Base-by-base conservation (phyloP, 2,888 invertebrate species). In the Scrobipalpa atriplicella region DNA sequence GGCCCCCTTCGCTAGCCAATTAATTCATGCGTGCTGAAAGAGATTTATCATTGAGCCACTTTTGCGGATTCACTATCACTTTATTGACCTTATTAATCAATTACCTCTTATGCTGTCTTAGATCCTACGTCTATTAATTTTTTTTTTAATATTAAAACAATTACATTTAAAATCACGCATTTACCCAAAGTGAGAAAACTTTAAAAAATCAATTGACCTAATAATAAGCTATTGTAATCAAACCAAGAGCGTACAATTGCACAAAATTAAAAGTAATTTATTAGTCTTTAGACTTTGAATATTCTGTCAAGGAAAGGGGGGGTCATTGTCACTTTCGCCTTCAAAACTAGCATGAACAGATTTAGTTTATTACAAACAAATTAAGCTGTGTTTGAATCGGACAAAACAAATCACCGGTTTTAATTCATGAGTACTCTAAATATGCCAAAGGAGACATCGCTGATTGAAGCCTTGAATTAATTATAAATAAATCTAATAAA, bases 361-460 rank as follows among this genome's bases (percentile, higher is more conserved):
- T n/a, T n/a, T n/a, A n/a, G 87, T 89, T 88, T 86, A 87, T 83
- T 80, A 79, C 73, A 78, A 80, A 87, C 89, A 89, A 90, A 90
- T 90, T 87, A 89, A 89, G 86, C 86, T 85, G 85, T 89, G 83
- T 83, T 75, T 73, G 73, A 77, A 77, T 76, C 77, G 74, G 79
- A 84, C 84, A 85, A 83, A 79, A 82, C 85, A 84, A 86, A 85
- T 71, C 68, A 47, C 69, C 65, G 62, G 81, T 84, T 85, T 86
- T 87, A 89, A 92, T 90, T 90, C 90, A 91, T 90, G 90, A 90
- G 89, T 71, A 72, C 72, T 76, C 82, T 84, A 82, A 86, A 85
- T 87, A 89, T 84, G 80, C 80, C 80, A 83, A 73, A 67, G 71
- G 70, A 72, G 75, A 78, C 78, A 74, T 75, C 77, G 75, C 80